Conservation (phyloP, 2,888 invertebrate genomes). For the Argyresthia albistria region DNA sequence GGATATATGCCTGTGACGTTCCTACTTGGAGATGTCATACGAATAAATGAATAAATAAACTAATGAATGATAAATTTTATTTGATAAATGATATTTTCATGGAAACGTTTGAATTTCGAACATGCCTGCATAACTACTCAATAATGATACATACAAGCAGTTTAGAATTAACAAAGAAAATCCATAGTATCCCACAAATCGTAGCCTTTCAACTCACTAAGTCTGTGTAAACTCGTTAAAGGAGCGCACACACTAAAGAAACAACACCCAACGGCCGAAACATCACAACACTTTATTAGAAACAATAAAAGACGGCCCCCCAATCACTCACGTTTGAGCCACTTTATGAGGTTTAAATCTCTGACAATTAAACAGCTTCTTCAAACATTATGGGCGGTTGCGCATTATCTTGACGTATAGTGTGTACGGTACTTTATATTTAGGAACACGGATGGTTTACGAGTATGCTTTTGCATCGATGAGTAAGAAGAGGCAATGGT, state of each 20-base stretch:
- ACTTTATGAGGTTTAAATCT: conserved; percentile 44
- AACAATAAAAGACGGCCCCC: conserved; percentile 13
- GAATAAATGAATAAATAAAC: too few relatives aligned
- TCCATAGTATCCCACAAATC: background rate
- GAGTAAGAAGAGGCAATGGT: background rate
- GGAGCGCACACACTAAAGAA: background rate
- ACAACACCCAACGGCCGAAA: background rate
- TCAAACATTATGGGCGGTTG: conserved; percentile 22
- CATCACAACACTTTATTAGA: conserved; percentile 14
- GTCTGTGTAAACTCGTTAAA: conserved; percentile 1
- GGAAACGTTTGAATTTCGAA: background rate
- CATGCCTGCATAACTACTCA: too few relatives aligned
- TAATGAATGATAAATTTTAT: background rate
- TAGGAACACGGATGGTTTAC: background rate
- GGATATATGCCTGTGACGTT: too few relatives aligned
- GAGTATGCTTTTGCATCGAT: conserved; percentile 2
- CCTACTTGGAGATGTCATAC: too few relatives aligned
- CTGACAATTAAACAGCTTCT: conserved; percentile 49
- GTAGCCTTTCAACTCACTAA: background rate
- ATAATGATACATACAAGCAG: too few relatives aligned
- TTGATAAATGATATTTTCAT: background rate
- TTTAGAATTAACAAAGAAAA: too few relatives aligned
- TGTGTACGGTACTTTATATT: conserved; percentile 35
- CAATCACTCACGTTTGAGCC: conserved; percentile 34
- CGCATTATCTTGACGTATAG: conserved; percentile 27